These are phyloP conservation scores for Coracias cyanogaster DNA, from an alignment of 2,797 vertebrate species.

Conservation along the genomic window DNA sequence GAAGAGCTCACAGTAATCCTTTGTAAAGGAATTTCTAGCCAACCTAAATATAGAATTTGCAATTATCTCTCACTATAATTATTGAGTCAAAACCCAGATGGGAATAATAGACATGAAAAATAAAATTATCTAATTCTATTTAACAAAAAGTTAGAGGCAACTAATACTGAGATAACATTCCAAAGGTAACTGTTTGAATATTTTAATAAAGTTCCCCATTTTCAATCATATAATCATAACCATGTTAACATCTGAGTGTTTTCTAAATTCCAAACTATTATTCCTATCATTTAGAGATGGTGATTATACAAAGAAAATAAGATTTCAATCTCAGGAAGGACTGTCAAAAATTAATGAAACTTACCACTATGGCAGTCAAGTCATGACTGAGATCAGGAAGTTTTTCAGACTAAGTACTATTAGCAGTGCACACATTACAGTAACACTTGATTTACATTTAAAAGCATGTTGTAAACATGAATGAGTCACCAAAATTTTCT, in stretches of 20 bases:
- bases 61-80: not conserved
- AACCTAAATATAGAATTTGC: not conserved
- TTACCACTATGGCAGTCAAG: not conserved
- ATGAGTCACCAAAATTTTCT: not conserved
- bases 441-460: not conserved
- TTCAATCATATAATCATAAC: constrained; percentile 30
- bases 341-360: constrained; percentile 3
- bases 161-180: not conserved
- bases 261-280: constrained; percentile 43
- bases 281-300: not conserved
- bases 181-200: not conserved
- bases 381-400: not conserved
- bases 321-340: not conserved
- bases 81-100: not conserved
- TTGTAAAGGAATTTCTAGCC: not conserved
- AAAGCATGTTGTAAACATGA: not conserved
- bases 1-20: not conserved
- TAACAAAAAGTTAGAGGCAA: constrained; percentile 21
- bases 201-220: constrained; percentile 25
- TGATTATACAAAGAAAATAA: not conserved
- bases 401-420: not conserved
- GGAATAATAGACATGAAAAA: constrained; percentile 6
- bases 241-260: constrained; percentile 2
- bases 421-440: not conserved
- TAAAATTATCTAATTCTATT: not conserved